phyloP scores from a whole-genome alignment of 2,888 invertebrate species.

The Biston betularia region DNA sequence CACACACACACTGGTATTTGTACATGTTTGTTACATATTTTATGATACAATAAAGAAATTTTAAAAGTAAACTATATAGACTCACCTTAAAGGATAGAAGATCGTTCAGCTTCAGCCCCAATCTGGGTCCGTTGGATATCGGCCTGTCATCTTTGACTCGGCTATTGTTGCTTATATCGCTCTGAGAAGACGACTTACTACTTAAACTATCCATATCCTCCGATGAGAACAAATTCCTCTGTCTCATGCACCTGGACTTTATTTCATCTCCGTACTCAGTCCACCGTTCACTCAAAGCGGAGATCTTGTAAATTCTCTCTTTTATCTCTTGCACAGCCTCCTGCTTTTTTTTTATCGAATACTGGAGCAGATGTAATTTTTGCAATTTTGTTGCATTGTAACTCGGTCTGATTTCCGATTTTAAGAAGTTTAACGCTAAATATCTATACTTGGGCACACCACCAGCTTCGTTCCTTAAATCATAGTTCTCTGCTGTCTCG shows the following conservation, averaged over 20 bases:
- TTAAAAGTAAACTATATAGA: too few species aligned
- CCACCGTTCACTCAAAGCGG: conserved; percentile 68
- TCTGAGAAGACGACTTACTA: conserved; percentile 63
- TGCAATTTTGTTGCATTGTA: conserved; percentile 91
- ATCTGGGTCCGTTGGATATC: conserved; percentile 72
- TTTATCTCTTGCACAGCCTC: conserved; percentile 87
- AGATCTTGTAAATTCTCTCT: conserved; percentile 78
- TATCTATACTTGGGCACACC: conserved; percentile 77
- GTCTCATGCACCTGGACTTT: conserved; percentile 62
- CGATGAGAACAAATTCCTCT: conserved; percentile 71
- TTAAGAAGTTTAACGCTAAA: conserved; percentile 81
- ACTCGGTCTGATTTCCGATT: conserved; percentile 89
- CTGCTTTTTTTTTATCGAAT: conserved; percentile 89
- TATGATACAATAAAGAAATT: too few species aligned
- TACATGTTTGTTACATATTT: too few species aligned
- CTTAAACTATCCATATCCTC: conserved; percentile 60
- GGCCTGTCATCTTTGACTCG: conserved; percentile 68
- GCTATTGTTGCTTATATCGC: conserved; percentile 67
- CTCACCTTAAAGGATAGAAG: conserved; percentile 80
- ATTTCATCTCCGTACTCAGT: conserved; percentile 54
- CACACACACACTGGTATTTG: too few species aligned
- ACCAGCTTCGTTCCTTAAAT: conserved; percentile 71
- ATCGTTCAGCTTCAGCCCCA: conserved; percentile 79
- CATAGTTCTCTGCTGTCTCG: conserved; percentile 80
- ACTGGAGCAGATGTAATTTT: conserved; percentile 89